Evolutionary conservation across 2,888 invertebrate species (phyloP), one percentile per base, ranked within the genome.

Genomic region (Meiosimyza platycephala): DNA sequence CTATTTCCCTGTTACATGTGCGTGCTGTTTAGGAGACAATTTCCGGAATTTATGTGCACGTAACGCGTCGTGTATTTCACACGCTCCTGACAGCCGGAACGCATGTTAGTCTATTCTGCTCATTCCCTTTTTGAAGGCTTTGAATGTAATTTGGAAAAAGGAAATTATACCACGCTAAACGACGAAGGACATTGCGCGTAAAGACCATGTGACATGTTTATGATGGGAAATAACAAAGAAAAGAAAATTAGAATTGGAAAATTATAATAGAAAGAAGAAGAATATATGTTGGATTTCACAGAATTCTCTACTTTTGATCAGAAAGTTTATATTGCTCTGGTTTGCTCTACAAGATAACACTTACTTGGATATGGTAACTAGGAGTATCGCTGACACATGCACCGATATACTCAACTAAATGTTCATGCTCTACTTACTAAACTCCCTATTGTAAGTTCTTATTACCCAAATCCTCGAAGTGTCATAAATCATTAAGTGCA

Each of bases 21-120:
- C 54, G 54, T 12, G 13, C 18, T 57, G 28, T 22, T 57, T 13
- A 22, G 51, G 2, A 52, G 70, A 70, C 63, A 70, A 70, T 63
- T 70, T 63, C 70, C 63, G 63, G 63, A 54, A 63, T 55, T 70
- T 52, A 63, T 63, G 63, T 48, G 62, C 70, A 70, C 62, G 70
- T 63, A 70, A 52, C 40, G 16, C 15, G 52, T 54, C 40, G 16
- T 16, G 52, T 54, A 13, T 52, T 63, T 54, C 52, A 63, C 47
- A 60, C 22, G 64, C 22, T 18, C 28, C 6, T 9, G 40, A 40
- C 40, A 40, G 64, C 18, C 64, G 28, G 18, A 64, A 64, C 64
- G 64, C 64, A 51, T 51, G 50, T 51, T 2, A 15, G n/a, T 15
- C 28, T 28, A 16, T 62, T 33, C 33, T 60, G 15, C 33, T 62